Percentiles rank a stretch among this genome's conserved stretches.
Evolutionary conservation across 2,113 vertebrate genomes (phyloP).

Genomic region (Apeltes quadracus): DNA sequence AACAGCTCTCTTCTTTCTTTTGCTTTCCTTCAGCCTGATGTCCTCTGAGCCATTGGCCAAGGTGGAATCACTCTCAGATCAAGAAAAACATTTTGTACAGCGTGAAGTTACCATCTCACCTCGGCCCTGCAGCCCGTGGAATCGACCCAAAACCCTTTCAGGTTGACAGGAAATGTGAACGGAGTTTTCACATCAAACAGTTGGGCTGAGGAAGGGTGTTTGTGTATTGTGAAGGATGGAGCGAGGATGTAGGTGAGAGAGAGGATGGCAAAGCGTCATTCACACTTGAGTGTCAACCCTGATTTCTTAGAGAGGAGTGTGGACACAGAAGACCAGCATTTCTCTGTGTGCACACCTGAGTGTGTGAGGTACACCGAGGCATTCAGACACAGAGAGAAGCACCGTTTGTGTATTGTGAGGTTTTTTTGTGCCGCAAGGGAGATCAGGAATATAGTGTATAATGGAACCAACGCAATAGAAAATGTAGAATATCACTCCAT

Average conservation of each 20-base stretch:
- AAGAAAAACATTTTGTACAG: slow-evolving; percentile 16
- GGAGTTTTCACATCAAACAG: slow-evolving; percentile 76
- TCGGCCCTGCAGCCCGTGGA: slow-evolving; percentile 33
- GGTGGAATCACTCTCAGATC: slow-evolving; percentile 51
- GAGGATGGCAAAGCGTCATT: slow-evolving; percentile 66
- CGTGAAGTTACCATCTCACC: slow-evolving; percentile 30
- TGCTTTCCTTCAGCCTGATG: neutral
- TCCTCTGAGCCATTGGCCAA: slow-evolving; percentile 57
- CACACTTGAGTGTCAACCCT: slow-evolving; percentile 67
- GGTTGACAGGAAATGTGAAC: slow-evolving; percentile 69
- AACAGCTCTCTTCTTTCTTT: slow-evolving; percentile 27
- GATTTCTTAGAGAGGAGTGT: slow-evolving; percentile 55
- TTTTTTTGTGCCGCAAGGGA: neutral
- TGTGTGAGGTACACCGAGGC: slow-evolving; percentile 25
- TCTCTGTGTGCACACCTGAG: slow-evolving; percentile 65
- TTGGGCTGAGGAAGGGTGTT: slow-evolving; percentile 49
- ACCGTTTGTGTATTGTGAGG: slow-evolving; percentile 49
- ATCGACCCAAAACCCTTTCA: slow-evolving; percentile 45
- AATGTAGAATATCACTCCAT: neutral
- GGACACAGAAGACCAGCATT: slow-evolving; percentile 47
- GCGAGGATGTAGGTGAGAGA: slow-evolving; percentile 50
- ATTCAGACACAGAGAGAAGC: slow-evolving; percentile 42
- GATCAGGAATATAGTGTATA: neutral
- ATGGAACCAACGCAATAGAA: neutral
- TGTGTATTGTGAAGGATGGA: slow-evolving; percentile 68